Evolutionary conservation across 2,888 invertebrate genomes (phyloP), one percentile per base, ranked within the genome.

Genomic region (Iphiclides podalirius): DNA sequence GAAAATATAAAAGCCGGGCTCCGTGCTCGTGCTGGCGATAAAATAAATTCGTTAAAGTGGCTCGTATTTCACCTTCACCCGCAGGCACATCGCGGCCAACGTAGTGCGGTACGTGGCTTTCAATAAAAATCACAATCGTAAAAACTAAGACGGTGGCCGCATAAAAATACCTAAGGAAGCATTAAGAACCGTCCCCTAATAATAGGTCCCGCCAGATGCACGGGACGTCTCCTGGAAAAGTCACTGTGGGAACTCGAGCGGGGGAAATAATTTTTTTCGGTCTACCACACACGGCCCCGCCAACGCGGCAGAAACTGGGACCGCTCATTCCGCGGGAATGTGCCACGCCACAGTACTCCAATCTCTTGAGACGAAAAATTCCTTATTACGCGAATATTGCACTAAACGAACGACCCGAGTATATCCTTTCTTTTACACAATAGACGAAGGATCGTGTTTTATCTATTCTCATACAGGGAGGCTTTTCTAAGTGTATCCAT

Each of bases 51-150:
- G 64, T 64, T 64, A 74, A 79, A 85, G 81, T 79, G 77, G 80
- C 64, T 78, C 84, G 76, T 88, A 87, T 84, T 80, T 85, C 78
- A 85, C 79, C 74, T 83, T 79, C 81, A 72, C 62, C 70, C 70
- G 72, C 80, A 78, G 73, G 70, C 76, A 69, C 67, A 71, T 66
- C 68, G 70, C 67, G 70, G 59, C 64, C 67, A 59, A 63, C 63
- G 64, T 57, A 69, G 74, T 67, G 69, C n/a, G n/a, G n/a, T n/a
- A n/a, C n/a, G n/a, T n/a, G n/a, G 75, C 73, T 78, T 87, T 81
- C 80, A 84, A 87, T 87, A 87, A 88, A 87, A 87, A 84, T 85
- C 86, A 82, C 82, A 82, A 81, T 86, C 87, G 82, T 88, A 87
- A 87, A 85, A n/a, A n/a, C n/a, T n/a, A n/a, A n/a, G n/a, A 74